Base-by-base conservation (phyloP, 2,888 invertebrate species). In the Euspilapteryx auroguttella region DNA sequence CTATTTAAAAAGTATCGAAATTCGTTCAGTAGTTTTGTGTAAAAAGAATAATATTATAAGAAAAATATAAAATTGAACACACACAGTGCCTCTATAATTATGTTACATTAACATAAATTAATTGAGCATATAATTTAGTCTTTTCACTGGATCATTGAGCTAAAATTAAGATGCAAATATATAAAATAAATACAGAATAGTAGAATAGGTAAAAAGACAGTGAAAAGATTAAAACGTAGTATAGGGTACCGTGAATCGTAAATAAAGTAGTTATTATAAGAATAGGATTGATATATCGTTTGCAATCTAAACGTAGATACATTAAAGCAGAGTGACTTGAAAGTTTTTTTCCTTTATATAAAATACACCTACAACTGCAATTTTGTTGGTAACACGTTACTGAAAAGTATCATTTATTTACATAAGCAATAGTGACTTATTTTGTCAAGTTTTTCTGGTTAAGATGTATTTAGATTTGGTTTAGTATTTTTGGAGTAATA, bases 81-180 rank as follows among this genome's bases (percentile, higher is more conserved):
- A 77, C 77, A 73, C 76, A 77, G 77, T 77, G 77, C 77, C 77
- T 77, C 76, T 76, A 68, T 64, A 71, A 68, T 75, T 76, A 76
- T 77, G 76, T 77, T 77, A 77, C 71, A 71, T 77, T 76, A 76
- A 76, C 75, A 75, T 77, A 73, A 73, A 73, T 69, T 57, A 64
- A 53, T 62, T 61, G 75, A 69, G 69, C 68, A 42, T 61, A 45
- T n/a, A n/a, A n/a, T 62, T 69, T 69, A 58, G 40, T 63, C 56
- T 65, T 66, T 64, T 63, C 62, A 65, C 64, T 66, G 61, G n/a
- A n/a, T n/a, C n/a, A n/a, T n/a, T 39, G n/a, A n/a, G 35, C 40
- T 43, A 36, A 32, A 32, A 34, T 34, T 35, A 34, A 32, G 27
- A 28, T 29, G 37, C 32, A 38, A 32, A 32, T 29, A 32, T 34